Conservation (phyloP, 2,888 invertebrate species). For the Calephelis perditalis region DNA sequence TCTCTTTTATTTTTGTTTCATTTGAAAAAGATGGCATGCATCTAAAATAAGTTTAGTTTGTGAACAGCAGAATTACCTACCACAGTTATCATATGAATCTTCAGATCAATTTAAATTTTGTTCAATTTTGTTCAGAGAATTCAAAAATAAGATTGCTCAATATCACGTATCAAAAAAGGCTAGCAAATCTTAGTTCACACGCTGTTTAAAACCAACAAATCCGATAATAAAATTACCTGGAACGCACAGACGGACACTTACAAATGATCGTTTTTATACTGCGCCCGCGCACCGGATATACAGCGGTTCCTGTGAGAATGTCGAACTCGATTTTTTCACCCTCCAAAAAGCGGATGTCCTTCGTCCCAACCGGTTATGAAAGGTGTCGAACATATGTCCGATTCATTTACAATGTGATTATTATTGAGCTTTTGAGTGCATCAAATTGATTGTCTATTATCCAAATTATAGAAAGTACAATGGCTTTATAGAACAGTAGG, state of each 20-base stretch:
- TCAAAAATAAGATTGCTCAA: too few relatives aligned
- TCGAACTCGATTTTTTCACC: slow-evolving; percentile 66
- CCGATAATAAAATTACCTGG: slow-evolving; percentile 46
- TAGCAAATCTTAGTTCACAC: neutral
- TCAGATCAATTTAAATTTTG: too few relatives aligned
- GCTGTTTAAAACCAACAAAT: slow-evolving; percentile 24
- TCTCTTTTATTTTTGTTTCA: too few relatives aligned
- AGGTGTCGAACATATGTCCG: slow-evolving; percentile 77
- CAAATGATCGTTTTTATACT: slow-evolving; percentile 71
- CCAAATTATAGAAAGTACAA: slow-evolving; percentile 8
- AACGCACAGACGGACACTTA: slow-evolving; percentile 54
- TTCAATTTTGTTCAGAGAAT: too few relatives aligned
- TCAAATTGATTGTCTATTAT: slow-evolving; percentile 29
- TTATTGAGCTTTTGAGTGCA: slow-evolving; percentile 28
- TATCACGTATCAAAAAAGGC: neutral
- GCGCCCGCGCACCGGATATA: slow-evolving; percentile 73
- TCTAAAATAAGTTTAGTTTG: too few relatives aligned
- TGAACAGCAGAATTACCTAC: too few relatives aligned
- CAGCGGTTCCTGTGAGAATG: slow-evolving; percentile 75
- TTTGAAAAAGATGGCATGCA: too few relatives aligned
- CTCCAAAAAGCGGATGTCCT: slow-evolving; percentile 77
- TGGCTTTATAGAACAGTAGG: too few relatives aligned
- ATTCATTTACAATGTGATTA: slow-evolving; percentile 50
- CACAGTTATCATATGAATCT: too few relatives aligned
- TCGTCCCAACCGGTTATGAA: slow-evolving; percentile 74